Evolutionary conservation across 2,797 vertebrate species (phyloP).

Genomic region (Eidolon dupreanum): DNA sequence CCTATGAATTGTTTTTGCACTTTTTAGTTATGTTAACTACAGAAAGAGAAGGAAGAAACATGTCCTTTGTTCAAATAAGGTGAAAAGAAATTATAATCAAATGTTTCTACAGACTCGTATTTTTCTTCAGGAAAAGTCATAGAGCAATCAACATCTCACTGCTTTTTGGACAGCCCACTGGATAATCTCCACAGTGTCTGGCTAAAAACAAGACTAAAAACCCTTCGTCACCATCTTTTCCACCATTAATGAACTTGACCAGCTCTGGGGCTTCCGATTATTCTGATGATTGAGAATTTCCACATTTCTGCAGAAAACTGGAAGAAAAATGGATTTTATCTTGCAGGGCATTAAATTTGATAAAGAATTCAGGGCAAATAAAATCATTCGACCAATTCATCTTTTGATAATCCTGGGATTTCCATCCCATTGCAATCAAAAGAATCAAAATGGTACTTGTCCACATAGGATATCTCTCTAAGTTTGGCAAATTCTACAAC

Average conservation of each 20-base stretch:
- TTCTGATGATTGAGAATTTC: background rate
- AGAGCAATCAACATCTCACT: background rate
- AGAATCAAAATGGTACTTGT: background rate
- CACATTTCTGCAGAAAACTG: background rate
- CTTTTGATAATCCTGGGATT: background rate
- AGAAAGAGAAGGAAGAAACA: background rate
- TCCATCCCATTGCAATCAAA: conserved; percentile 8
- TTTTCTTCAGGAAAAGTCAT: background rate
- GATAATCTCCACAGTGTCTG: background rate
- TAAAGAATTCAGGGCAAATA: background rate
- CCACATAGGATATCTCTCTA: background rate
- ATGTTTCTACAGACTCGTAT: background rate
- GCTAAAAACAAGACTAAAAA: background rate
- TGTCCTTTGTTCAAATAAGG: background rate
- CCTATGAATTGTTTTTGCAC: background rate
- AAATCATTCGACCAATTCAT: background rate
- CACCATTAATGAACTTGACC: background rate
- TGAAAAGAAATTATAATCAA: conserved; percentile 1
- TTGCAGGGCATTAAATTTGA: background rate
- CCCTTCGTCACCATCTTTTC: background rate
- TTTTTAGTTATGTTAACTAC: background rate
- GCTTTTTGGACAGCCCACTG: background rate
- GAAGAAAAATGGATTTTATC: background rate
- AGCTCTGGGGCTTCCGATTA: background rate
- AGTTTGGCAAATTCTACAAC: background rate